These are phyloP conservation scores for Drosophila vallismaia DNA, from an alignment of 2,888 invertebrate genomes.

Conservation along the genomic window DNA sequence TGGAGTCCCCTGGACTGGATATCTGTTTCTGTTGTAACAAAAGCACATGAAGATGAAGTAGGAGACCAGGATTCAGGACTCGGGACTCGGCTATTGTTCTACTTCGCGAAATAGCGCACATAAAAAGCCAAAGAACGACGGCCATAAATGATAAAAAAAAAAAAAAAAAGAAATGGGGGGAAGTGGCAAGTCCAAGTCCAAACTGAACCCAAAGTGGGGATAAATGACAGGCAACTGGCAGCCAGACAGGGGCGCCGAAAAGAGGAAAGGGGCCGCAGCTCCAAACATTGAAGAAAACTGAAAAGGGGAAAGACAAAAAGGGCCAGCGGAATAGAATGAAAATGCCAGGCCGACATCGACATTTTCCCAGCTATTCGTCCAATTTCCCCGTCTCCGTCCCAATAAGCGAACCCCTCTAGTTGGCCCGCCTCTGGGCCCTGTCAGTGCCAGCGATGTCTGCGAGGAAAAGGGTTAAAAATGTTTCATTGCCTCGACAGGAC, in stretches of 20 bases:
- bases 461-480: conserved; percentile 76
- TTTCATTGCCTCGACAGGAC: conserved; percentile 68
- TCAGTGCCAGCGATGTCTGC: conserved; percentile 71
- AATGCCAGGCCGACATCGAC: conserved; percentile 42
- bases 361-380: conserved; percentile 13
- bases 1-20: not conserved
- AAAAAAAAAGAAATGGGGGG: conserved; percentile 5
- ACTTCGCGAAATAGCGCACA: conserved; percentile 77
- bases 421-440: conserved; percentile 34
- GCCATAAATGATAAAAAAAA: conserved; percentile 72
- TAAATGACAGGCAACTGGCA: conserved; percentile 74
- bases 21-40: conserved; percentile 57
- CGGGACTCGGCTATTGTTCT: conserved; percentile 66
- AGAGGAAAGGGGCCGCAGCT: too few relatives aligned
- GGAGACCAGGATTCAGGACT: conserved; percentile 17
- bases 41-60: conserved; percentile 50
- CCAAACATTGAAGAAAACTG: too few relatives aligned
- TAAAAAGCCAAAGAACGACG: conserved; percentile 74
- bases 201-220: conserved; percentile 42
- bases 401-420: not conserved
- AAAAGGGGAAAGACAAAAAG: not conserved
- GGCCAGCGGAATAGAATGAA: conserved; percentile 28
- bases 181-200: conserved; percentile 11
- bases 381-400: not conserved
- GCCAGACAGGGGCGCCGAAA: conserved; percentile 44